phyloP scores from a whole-genome alignment of 2,888 invertebrate genomes.

The Taphrorychus bicolor region DNA sequence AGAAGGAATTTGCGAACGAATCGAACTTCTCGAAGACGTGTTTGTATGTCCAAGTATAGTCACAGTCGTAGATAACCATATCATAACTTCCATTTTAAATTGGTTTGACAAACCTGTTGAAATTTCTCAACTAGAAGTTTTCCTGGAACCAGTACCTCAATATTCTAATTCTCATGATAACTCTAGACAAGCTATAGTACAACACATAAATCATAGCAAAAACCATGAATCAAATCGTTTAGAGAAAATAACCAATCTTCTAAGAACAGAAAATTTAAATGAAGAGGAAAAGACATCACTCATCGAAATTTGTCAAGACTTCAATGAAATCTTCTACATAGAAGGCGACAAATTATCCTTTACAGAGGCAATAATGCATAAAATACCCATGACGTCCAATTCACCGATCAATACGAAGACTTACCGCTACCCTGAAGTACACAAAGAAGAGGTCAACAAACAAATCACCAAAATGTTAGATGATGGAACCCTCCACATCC shows the following conservation, averaged over 20 bases:
- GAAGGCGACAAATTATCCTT: constrained; percentile 12
- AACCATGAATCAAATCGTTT: not conserved
- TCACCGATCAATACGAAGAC: constrained; percentile 45
- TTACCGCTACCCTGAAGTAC: constrained; percentile 48
- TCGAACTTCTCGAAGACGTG: not conserved
- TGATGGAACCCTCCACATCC: constrained; percentile 44
- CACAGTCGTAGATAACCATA: not conserved
- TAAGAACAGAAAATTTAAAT: constrained; percentile 11
- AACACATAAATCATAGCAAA: not conserved
- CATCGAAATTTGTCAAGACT: constrained; percentile 8
- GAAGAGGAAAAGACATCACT: constrained; percentile 9
- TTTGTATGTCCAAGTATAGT: not conserved
- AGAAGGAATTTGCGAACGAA: not conserved
- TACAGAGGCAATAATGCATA: constrained; percentile 9
- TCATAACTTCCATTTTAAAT: not conserved
- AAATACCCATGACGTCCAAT: not conserved
- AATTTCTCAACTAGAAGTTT: not conserved
- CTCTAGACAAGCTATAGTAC: not conserved
- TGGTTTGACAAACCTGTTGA: not conserved
- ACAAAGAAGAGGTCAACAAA: constrained; percentile 48
- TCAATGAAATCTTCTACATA: constrained; percentile 4
- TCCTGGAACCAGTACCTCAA: not conserved
- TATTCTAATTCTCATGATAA: not conserved
- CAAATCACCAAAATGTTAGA: constrained; percentile 46
- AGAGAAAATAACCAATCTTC: not conserved